Base-by-base conservation (phyloP, 2,113 vertebrate genomes). In the Chionis minor region DNA sequence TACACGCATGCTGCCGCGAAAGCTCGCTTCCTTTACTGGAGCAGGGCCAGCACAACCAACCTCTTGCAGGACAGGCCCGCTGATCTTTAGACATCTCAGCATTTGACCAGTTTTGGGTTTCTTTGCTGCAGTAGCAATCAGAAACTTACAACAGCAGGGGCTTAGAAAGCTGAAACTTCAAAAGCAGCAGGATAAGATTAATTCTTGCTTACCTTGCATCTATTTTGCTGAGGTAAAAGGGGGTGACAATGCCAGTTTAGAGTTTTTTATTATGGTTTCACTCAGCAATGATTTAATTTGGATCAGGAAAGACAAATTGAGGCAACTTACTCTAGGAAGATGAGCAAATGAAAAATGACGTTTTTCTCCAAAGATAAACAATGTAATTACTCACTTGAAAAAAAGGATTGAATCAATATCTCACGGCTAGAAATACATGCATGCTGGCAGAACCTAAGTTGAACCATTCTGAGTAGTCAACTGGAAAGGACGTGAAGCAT, bases 341-440 rank as follows among this genome's bases (percentile, higher is more conserved):
- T 55, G 92, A 94, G 70, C 62, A 94, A 92, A 95, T 82, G 32
- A 89, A 94, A 94, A 95, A 69, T 1, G 23, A 88, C 62, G 66
- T 32, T 42, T n/a, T 91, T 89, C 62, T 72, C 35, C 56, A 77
- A 74, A 83, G 70, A 84, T 55, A 93, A 77, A 71, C 69, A 86
- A 94, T 78, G 19, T 9, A 91, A 95, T 95, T 91, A 92, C 16
- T 88, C 52, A 72, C 40, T 91, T 83, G 62, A 54, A 89, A 85
- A 88, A 84, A 86, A 62, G 23, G 18, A 85, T 89, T 78, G 85
- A 94, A 94, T 94, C 70, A 95, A 77, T 94, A 90, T 49, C 71
- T 94, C 35, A 71, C 82, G 86, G 44, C 35, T 77, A 84, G 45
- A 85, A 95, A 74, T 44, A 79, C 16, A 84, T 4, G 20, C 22